Conservation (phyloP, 2,113 vertebrate genomes). For the Phrynosoma blainvillii region DNA sequence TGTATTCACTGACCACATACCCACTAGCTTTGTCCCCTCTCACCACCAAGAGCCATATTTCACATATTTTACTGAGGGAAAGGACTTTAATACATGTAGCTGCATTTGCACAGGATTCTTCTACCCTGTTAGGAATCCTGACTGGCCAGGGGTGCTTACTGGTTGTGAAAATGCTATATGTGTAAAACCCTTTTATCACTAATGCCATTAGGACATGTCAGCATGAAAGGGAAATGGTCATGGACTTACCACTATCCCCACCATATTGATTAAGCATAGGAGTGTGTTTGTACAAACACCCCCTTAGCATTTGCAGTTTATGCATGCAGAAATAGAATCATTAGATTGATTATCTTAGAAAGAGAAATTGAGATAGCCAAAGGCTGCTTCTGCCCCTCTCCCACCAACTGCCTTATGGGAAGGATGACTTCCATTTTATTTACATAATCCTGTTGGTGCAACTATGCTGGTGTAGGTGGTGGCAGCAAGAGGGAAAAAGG, state of each 20-base stretch:
- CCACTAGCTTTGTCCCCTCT: no score
- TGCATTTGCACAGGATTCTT: background rate
- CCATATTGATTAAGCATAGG: background rate
- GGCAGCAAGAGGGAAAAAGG: no score
- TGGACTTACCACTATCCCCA: background rate
- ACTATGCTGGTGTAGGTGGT: no score
- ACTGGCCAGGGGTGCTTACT: background rate
- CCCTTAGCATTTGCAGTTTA: background rate
- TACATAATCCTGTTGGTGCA: no score
- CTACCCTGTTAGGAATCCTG: background rate
- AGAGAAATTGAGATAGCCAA: background rate
- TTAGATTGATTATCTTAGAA: background rate
- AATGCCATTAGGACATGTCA: background rate
- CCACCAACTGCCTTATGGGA: no score
- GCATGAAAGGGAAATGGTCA: background rate
- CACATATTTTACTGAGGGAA: background rate
- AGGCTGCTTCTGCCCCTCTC: background rate
- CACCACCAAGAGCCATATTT: background rate
- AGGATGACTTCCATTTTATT: no score
- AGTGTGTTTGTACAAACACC: background rate
- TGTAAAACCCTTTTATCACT: background rate
- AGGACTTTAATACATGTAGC: background rate
- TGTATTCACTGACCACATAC: background rate
- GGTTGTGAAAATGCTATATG: background rate
- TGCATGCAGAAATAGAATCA: background rate